phyloP scores from a whole-genome alignment of 2,113 vertebrate genomes.

The Carassius auratus region DNA sequence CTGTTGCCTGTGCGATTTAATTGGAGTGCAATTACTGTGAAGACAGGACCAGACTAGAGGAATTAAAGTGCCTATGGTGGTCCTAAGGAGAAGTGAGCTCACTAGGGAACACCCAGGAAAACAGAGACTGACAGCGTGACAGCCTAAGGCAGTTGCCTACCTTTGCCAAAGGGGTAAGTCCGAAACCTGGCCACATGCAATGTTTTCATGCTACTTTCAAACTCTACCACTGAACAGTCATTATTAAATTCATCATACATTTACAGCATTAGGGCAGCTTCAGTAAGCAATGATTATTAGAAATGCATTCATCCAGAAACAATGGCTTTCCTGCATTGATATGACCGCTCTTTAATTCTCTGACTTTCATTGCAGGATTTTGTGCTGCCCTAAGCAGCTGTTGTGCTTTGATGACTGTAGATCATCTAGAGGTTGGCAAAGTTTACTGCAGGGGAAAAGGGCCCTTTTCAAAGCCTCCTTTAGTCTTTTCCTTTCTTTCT shows the following conservation, averaged over 20 bases:
- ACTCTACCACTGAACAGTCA: neutral
- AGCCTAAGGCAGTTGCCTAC: too few species aligned
- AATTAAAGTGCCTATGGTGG: too few species aligned
- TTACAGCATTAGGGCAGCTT: neutral
- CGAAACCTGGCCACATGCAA: too few species aligned
- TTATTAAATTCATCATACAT: neutral
- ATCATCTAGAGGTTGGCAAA: constrained; percentile 59
- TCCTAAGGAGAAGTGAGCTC: too few species aligned
- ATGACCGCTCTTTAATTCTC: constrained; percentile 18
- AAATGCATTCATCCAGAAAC: neutral
- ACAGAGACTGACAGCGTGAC: too few species aligned
- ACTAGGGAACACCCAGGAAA: too few species aligned
- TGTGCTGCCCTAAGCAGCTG: constrained; percentile 47
- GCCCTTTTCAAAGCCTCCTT: constrained; percentile 68
- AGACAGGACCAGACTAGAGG: too few species aligned
- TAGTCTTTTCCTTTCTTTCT: constrained; percentile 70
- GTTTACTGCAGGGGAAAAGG: constrained; percentile 61
- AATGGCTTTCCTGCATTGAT: neutral
- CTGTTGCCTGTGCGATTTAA: too few species aligned
- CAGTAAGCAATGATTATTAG: neutral
- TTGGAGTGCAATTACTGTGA: too few species aligned
- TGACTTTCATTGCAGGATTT: constrained; percentile 34
- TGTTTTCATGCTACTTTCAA: neutral
- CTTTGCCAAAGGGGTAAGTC: too few species aligned
- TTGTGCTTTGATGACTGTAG: constrained; percentile 64